Evolutionary conservation across 1,140 invertebrate genomes (phyloP).

Genomic region (Pemphigus obesinymphae): DNA sequence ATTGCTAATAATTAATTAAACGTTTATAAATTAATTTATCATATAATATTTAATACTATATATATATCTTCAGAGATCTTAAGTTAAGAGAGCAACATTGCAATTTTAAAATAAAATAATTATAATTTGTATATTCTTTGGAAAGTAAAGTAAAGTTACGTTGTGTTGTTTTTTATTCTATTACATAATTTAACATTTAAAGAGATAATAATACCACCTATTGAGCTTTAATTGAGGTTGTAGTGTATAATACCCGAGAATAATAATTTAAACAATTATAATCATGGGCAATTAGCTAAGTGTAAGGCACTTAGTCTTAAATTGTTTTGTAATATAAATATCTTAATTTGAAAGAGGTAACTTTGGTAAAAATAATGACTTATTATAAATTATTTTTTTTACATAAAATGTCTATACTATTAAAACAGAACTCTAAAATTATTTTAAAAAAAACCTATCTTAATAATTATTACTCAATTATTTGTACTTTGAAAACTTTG

Average conservation of each 20-base stretch:
- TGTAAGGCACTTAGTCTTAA: constrained; percentile 16
- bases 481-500: constrained; percentile 29
- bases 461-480: neutral
- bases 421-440: neutral
- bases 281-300: neutral
- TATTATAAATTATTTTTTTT: neutral
- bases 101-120: constrained; percentile 14
- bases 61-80: constrained; percentile 29
- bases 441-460: constrained; percentile 10
- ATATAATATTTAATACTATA: neutral
- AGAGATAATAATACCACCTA: constrained; percentile 28
- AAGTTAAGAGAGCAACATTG: constrained; percentile 33
- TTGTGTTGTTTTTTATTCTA: neutral
- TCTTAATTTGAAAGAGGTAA: constrained; percentile 3
- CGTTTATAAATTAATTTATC: neutral
- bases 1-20: constrained; percentile 30
- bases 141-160: neutral
- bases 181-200: neutral
- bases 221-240: neutral
- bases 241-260: neutral
- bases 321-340: neutral
- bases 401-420: neutral
- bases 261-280: neutral
- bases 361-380: constrained; percentile 10
- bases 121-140: constrained; percentile 29